Evolutionary conservation across 1,140 invertebrate genomes (phyloP).

Genomic region (Drosophila insularis): DNA sequence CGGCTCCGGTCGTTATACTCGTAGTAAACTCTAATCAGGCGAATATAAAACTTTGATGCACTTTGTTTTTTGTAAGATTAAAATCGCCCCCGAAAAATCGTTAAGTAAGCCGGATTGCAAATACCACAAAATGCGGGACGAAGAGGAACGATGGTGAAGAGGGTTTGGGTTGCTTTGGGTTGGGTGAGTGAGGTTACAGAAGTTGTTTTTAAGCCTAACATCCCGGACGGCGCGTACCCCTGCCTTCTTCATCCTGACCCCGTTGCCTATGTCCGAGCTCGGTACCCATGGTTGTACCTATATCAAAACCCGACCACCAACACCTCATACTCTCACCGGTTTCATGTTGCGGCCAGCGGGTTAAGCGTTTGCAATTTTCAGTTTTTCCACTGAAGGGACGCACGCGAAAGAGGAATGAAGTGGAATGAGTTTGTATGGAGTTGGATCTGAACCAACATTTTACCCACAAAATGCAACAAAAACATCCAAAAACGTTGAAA

Average conservation of each 20-base stretch:
- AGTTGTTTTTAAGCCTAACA: conserved; percentile 68
- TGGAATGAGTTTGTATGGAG: not conserved
- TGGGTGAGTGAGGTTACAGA: conserved; percentile 16
- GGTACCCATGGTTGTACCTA: not conserved
- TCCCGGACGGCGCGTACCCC: not conserved
- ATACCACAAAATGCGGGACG: conserved; percentile 44
- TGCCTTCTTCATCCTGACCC: not conserved
- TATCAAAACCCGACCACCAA: conserved; percentile 3
- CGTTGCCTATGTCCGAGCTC: no score
- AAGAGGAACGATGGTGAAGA: not conserved
- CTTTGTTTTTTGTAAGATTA: conserved; percentile 63
- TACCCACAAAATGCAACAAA: conserved; percentile 45
- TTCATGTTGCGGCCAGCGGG: conserved; percentile 23
- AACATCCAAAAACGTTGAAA: conserved; percentile 55
- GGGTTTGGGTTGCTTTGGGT: not conserved
- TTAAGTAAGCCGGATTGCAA: conserved; percentile 58
- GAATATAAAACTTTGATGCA: conserved; percentile 62
- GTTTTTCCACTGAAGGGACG: not conserved
- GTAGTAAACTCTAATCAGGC: conserved; percentile 52
- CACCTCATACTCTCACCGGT: conserved; percentile 9
- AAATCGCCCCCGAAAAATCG: conserved; percentile 54
- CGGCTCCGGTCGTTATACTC: not conserved
- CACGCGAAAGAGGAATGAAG: not conserved
- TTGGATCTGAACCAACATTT: conserved; percentile 8
- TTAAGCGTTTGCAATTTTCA: conserved; percentile 21